phyloP scores from a whole-genome alignment of 2,888 invertebrate species.

The Macaria notata region DNA sequence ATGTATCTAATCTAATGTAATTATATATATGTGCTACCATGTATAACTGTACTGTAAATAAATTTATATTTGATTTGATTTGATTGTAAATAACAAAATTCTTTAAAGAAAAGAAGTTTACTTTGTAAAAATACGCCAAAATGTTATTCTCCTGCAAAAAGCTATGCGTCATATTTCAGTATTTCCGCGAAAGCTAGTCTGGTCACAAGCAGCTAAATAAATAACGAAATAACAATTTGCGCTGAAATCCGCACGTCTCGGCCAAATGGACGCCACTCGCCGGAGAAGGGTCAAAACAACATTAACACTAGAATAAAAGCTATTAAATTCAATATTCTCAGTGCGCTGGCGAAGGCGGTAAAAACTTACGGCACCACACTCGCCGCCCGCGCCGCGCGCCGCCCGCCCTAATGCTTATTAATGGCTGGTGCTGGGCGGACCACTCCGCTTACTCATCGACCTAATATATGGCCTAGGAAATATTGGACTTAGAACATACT shows the following conservation, averaged over 20 bases:
- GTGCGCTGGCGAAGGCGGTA: conserved; percentile 23
- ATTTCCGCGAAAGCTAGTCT: too few relatives aligned
- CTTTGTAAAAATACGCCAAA: too few relatives aligned
- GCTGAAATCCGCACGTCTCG: conserved; percentile 7
- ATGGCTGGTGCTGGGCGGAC: conserved; percentile 12
- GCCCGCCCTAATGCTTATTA: conserved; percentile 30
- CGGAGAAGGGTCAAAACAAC: conserved; percentile 16
- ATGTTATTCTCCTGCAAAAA: too few relatives aligned
- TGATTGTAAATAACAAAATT: too few relatives aligned
- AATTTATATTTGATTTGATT: too few relatives aligned
- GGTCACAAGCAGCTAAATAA: too few relatives aligned
- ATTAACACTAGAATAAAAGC: conserved; percentile 23
- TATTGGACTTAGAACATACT: not conserved
- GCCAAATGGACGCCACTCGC: conserved; percentile 10
- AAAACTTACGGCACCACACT: conserved; percentile 30
- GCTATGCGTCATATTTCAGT: too few relatives aligned
- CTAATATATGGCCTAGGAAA: not conserved
- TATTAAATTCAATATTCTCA: conserved; percentile 27
- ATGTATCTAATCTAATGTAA: too few relatives aligned
- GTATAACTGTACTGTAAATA: too few relatives aligned
- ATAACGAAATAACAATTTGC: too few relatives aligned
- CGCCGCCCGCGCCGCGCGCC: conserved; percentile 22
- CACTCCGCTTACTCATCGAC: not conserved
- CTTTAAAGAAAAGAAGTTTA: too few relatives aligned
- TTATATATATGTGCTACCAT: too few relatives aligned